phyloP scores from a whole-genome alignment of 2,797 vertebrate species.

The Oreochromis grahami region DNA sequence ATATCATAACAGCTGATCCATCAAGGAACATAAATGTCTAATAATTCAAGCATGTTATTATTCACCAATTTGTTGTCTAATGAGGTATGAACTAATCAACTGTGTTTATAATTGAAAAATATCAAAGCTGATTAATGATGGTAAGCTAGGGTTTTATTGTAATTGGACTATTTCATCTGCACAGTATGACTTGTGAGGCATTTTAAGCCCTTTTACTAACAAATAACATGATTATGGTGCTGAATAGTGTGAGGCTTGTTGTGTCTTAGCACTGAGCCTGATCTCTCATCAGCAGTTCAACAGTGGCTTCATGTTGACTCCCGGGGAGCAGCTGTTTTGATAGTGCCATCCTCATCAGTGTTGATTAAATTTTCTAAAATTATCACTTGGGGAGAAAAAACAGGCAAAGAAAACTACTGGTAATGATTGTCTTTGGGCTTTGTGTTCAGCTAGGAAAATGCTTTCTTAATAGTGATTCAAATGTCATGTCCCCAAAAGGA shows the following conservation, averaged over 20 bases:
- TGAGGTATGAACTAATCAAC: background rate
- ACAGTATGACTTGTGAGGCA: background rate
- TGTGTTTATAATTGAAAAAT: background rate
- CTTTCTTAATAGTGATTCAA: background rate
- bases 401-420: background rate
- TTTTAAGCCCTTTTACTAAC: background rate
- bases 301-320: background rate
- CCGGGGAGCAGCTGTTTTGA: constrained; percentile 15
- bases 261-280: background rate
- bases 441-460: background rate
- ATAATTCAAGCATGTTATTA: background rate
- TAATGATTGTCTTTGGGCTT: constrained; percentile 1
- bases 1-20: background rate
- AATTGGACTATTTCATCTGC: background rate
- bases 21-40: background rate
- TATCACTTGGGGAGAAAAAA: background rate
- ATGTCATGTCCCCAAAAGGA: background rate
- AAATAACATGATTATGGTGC: background rate
- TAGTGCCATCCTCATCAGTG: constrained; percentile 9
- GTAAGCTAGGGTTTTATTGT: background rate
- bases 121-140: background rate
- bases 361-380: constrained; percentile 28
- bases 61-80: background rate
- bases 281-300: constrained; percentile 1
- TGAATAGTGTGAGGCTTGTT: background rate